Conservation (phyloP, 2,888 invertebrate species). For the Drosophila parthenogenetica region DNA sequence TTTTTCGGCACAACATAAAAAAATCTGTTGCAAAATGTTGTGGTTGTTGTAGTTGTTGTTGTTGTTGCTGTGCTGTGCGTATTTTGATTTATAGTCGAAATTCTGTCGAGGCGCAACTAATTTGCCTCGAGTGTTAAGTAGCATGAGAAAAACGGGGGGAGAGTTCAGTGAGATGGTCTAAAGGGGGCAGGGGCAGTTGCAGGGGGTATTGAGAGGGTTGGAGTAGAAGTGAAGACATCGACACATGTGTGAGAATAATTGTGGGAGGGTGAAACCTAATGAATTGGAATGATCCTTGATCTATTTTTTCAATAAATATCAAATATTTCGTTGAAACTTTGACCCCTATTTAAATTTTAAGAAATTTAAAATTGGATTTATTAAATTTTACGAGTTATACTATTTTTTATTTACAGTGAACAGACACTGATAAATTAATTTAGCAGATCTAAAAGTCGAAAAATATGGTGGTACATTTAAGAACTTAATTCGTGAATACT, state of each 20-base stretch:
- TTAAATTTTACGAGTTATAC: too few relatives aligned
- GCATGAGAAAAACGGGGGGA: constrained; percentile 46
- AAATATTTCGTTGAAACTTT: background rate
- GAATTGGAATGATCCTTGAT: constrained; percentile 16
- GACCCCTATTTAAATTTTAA: background rate
- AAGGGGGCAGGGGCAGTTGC: background rate
- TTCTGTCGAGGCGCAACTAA: constrained; percentile 71
- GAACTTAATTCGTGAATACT: too few relatives aligned
- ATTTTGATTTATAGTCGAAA: constrained; percentile 71
- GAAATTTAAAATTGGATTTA: too few relatives aligned
- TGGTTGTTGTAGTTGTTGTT: constrained; percentile 24
- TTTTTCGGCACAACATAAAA: constrained; percentile 54
- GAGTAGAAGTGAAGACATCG: constrained; percentile 2
- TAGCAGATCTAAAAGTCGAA: too few relatives aligned
- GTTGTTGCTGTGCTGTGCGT: constrained; percentile 9
- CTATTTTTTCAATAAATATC: constrained; percentile 7
- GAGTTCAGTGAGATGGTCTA: background rate
- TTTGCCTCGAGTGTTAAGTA: constrained; percentile 73
- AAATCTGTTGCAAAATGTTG: constrained; percentile 63
- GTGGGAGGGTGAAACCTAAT: constrained; percentile 15
- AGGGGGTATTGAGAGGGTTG: background rate
- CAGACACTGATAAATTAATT: too few relatives aligned
- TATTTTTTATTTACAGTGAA: too few relatives aligned
- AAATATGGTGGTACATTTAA: too few relatives aligned
- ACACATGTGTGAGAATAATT: constrained; percentile 1